These are phyloP conservation scores for Plotosus lineatus DNA, from an alignment of 2,113 vertebrate genomes.

Conservation along the genomic window DNA sequence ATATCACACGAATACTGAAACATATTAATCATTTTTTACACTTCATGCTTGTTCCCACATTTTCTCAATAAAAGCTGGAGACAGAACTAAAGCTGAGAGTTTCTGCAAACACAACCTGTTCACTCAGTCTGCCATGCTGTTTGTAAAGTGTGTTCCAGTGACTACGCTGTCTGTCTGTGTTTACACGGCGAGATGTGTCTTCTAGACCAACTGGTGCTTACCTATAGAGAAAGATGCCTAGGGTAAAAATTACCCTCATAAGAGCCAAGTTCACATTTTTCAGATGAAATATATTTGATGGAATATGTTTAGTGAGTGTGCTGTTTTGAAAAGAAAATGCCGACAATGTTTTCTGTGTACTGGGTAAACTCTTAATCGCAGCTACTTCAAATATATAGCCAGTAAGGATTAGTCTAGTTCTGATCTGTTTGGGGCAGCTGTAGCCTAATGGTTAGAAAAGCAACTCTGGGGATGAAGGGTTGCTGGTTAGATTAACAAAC, in stretches of 20 bases:
- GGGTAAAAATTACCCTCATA: neutral
- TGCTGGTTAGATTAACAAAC: too few relatives aligned
- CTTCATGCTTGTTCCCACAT: conserved; percentile 49
- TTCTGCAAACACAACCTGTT: conserved; percentile 44
- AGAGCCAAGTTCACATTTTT: neutral
- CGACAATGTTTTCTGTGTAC: neutral
- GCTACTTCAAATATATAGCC: neutral
- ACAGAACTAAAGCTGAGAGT: conserved; percentile 21
- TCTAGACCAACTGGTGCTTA: conserved; percentile 9
- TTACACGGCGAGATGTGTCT: conserved; percentile 14
- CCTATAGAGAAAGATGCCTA: conserved; percentile 14
- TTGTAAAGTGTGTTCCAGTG: conserved; percentile 25
- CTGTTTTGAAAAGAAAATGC: neutral
- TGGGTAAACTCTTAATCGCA: neutral
- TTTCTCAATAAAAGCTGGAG: conserved; percentile 22
- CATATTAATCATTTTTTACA: conserved; percentile 54
- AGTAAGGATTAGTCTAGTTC: neutral
- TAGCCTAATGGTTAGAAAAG: too few relatives aligned
- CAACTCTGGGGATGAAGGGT: too few relatives aligned
- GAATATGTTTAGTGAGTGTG: conserved; percentile 20
- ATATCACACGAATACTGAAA: neutral
- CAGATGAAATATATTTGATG: neutral
- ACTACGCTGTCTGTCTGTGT: conserved; percentile 30
- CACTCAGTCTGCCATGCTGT: conserved; percentile 28
- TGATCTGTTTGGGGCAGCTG: too few relatives aligned